phyloP scores from a whole-genome alignment of 2,113 vertebrate genomes.

The Etheostoma spectabile region DNA sequence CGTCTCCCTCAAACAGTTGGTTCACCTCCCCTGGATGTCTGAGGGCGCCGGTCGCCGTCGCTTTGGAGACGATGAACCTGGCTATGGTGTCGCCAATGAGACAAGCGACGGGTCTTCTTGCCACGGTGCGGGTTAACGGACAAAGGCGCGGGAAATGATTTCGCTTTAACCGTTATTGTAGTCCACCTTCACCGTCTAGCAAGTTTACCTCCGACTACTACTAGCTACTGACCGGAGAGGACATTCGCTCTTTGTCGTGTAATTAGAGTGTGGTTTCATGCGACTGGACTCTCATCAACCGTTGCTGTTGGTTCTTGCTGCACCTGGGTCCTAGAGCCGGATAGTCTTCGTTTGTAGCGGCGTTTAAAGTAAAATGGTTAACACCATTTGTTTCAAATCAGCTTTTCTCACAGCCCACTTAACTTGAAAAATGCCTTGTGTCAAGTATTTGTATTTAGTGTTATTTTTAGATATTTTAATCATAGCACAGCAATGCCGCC shows the following conservation, averaged over 20 bases:
- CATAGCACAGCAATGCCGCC: neutral
- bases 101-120: slow-evolving; percentile 56
- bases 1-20: slow-evolving; percentile 87
- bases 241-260: slow-evolving; percentile 62
- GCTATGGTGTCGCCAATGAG: slow-evolving; percentile 81
- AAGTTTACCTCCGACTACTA: slow-evolving; percentile 29
- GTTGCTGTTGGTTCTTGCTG: slow-evolving; percentile 76
- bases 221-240: slow-evolving; percentile 11
- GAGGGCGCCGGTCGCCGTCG: slow-evolving; percentile 78
- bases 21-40: slow-evolving; percentile 86
- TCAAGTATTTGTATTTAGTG: neutral
- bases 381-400: neutral
- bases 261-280: slow-evolving; percentile 42
- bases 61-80: slow-evolving; percentile 87
- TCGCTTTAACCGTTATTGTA: neutral
- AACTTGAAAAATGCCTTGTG: neutral
- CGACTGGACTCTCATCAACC: slow-evolving; percentile 83
- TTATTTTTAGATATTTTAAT: neutral
- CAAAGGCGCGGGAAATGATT: slow-evolving; percentile 3
- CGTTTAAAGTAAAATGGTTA: neutral
- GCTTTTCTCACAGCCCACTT: neutral
- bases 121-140: slow-evolving; percentile 63
- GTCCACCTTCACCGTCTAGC: slow-evolving; percentile 20
- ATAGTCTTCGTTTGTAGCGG: fast-evolving
- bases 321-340: slow-evolving; percentile 84